Conservation (phyloP, 2,113 vertebrate species). For the Suricata suricatta region DNA sequence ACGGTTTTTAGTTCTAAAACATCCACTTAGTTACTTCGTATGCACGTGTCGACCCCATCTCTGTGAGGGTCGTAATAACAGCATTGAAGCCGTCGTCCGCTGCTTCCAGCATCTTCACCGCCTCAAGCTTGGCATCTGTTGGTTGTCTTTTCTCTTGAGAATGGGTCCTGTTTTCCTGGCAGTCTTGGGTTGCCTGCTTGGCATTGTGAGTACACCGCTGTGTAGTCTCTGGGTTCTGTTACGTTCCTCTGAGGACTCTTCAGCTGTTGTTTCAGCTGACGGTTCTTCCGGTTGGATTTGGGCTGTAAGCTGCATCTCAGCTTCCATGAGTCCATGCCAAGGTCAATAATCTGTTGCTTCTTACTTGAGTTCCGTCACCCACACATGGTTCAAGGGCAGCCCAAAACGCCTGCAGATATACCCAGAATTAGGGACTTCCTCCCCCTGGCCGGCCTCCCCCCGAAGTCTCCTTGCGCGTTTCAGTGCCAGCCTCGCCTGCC, state of each 20-base stretch:
- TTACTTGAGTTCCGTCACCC: neutral
- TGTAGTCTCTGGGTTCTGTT: neutral
- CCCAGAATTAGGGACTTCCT: neutral
- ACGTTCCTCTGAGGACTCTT: neutral
- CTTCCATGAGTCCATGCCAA: neutral
- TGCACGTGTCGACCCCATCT: neutral
- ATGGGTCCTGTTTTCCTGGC: neutral
- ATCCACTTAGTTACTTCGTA: neutral
- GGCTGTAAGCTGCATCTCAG: neutral
- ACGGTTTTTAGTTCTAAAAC: neutral
- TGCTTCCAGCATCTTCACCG: fast-evolving
- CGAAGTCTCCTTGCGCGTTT: no score
- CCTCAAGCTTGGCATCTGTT: fast-evolving
- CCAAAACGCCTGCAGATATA: no score
- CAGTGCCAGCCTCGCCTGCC: neutral
- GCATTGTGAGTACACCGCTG: neutral
- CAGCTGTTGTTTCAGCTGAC: neutral
- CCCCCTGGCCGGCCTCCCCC: neutral
- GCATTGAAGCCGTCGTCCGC: neutral
- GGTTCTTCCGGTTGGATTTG: neutral
- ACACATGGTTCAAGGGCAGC: fast-evolving
- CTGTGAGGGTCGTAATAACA: neutral
- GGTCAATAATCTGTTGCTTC: neutral
- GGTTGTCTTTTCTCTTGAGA: neutral
- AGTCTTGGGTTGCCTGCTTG: neutral